phyloP scores from a whole-genome alignment of 2,888 invertebrate genomes.

The Coelinius sp. region DNA sequence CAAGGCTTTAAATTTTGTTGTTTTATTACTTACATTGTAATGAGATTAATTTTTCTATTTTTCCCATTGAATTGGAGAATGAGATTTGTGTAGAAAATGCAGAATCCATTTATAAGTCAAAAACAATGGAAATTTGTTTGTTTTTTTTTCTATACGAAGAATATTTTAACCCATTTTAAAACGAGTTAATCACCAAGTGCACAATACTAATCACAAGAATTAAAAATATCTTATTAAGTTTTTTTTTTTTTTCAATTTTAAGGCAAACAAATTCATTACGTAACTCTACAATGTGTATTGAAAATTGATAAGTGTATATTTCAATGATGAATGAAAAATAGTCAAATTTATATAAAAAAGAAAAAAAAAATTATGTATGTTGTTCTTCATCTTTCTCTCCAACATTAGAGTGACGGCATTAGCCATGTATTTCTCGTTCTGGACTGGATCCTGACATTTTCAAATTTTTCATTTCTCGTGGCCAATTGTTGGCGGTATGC shows the following conservation, averaged over 20 bases:
- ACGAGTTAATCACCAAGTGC: background rate
- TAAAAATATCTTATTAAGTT: constrained; percentile 21
- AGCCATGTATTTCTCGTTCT: constrained; percentile 55
- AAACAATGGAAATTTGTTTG: too few species aligned
- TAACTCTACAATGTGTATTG: constrained; percentile 37
- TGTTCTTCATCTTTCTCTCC: too few species aligned
- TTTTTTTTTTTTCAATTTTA: constrained; percentile 18
- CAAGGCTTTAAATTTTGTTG: constrained; percentile 21
- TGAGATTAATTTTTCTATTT: constrained; percentile 20
- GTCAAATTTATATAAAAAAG: constrained; percentile 45
- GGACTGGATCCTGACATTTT: constrained; percentile 76
- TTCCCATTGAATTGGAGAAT: background rate
- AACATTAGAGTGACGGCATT: constrained; percentile 30
- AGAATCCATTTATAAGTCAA: too few species aligned
- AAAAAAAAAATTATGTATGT: constrained; percentile 50
- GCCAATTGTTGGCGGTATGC: constrained; percentile 81
- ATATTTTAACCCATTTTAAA: background rate
- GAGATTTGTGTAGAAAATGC: background rate
- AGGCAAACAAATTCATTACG: constrained; percentile 57
- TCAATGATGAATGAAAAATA: constrained; percentile 41
- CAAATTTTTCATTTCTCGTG: constrained; percentile 67
- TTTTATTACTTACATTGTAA: constrained; percentile 29
- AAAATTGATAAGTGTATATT: constrained; percentile 30
- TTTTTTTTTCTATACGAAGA: background rate
- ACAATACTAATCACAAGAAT: constrained; percentile 25